These are phyloP conservation scores for Cervus canadensis DNA, from an alignment of 2,113 vertebrate genomes.

Conservation along the genomic window DNA sequence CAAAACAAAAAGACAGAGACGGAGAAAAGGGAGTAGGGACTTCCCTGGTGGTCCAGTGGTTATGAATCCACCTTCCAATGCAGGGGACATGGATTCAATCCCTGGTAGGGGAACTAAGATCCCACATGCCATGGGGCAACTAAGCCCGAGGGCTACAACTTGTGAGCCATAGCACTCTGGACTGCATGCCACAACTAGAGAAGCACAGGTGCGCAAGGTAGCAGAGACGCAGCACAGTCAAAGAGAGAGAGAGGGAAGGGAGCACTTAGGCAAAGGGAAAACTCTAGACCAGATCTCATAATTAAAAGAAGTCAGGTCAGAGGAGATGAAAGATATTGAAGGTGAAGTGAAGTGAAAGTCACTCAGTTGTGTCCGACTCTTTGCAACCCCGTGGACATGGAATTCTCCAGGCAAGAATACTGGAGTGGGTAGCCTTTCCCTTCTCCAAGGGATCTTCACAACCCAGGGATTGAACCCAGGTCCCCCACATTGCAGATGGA, in stretches of 20 bases:
- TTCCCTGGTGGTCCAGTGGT: background rate
- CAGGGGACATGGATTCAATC: background rate
- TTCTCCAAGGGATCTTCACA: background rate
- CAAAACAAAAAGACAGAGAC: background rate
- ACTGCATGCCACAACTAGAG: background rate
- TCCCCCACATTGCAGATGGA: background rate
- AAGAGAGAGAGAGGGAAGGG: background rate
- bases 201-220: rapidly evolving
- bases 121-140: background rate
- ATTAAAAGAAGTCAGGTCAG: background rate
- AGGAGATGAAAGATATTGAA: background rate
- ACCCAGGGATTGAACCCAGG: background rate
- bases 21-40: background rate
- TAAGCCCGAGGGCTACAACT: background rate
- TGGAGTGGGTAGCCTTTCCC: background rate
- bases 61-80: background rate
- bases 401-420: background rate
- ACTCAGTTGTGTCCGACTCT: background rate
- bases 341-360: background rate
- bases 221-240: background rate
- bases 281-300: background rate
- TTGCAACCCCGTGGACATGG: background rate
- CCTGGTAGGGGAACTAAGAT: background rate
- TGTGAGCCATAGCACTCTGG: background rate
- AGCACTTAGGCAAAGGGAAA: background rate